Conservation (phyloP, 2,888 invertebrate genomes). For the Zeuzera pyrina region DNA sequence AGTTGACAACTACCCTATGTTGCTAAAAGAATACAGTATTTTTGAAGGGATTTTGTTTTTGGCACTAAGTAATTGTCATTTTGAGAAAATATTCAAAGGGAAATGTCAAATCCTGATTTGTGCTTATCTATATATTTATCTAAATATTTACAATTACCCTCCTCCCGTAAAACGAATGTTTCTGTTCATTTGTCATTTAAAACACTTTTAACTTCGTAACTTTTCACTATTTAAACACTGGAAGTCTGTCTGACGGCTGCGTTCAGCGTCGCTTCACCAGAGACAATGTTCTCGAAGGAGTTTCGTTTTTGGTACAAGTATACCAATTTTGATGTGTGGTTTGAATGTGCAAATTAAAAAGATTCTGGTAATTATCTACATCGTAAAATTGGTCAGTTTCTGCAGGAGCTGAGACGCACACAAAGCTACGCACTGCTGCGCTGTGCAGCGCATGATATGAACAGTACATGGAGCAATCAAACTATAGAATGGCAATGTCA, state of each 20-base stretch:
- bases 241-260: conserved; percentile 6
- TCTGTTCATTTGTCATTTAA: conserved; percentile 44
- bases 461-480: too few relatives aligned
- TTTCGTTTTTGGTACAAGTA: too few relatives aligned
- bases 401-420: too few relatives aligned
- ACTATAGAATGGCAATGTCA: too few relatives aligned
- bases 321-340: conserved; percentile 8
- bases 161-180: conserved; percentile 34
- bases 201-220: conserved; percentile 19
- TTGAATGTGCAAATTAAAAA: conserved; percentile 1
- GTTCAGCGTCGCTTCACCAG: conserved; percentile 56
- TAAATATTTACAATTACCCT: conserved; percentile 52
- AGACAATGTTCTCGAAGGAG: conserved; percentile 62
- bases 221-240: neutral
- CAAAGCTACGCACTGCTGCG: too few relatives aligned
- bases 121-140: conserved; percentile 41
- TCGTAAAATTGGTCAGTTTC: neutral
- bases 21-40: neutral
- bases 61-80: too few relatives aligned
- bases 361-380: conserved; percentile 1
- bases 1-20: neutral
- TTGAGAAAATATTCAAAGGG: too few relatives aligned
- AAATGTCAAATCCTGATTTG: conserved; percentile 65
- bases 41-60: too few relatives aligned
- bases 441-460: too few relatives aligned